Conservation (phyloP, 2,797 vertebrate genomes). For the Sebastes iracundus region DNA sequence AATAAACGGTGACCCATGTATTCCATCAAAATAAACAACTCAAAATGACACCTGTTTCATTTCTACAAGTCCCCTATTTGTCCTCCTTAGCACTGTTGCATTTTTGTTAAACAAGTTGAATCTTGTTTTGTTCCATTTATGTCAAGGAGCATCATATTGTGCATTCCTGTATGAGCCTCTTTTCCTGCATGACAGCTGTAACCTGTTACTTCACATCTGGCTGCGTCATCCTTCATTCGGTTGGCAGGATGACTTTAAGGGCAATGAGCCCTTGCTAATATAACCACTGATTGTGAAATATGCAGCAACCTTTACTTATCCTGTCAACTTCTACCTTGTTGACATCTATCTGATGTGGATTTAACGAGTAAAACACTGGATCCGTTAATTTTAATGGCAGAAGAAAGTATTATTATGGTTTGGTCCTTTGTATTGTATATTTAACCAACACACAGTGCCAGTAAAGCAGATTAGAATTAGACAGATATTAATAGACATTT, state of each 20-base stretch:
- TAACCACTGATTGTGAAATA: neutral
- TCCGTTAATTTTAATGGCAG: neutral
- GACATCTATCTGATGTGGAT: neutral
- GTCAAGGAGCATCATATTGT: neutral
- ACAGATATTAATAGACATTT: neutral
- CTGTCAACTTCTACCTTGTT: neutral
- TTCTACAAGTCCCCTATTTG: neutral
- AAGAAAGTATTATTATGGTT: neutral
- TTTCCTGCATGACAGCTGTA: conserved; percentile 13
- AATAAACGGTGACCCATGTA: neutral
- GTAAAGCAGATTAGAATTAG: neutral
- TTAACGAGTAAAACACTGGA: neutral
- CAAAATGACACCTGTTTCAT: neutral
- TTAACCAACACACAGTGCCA: neutral
- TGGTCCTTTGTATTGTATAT: neutral
- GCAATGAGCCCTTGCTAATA: neutral
- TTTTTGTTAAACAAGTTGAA: conserved; percentile 7
- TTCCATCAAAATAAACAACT: neutral
- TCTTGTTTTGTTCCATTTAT: neutral
- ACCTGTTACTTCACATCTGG: neutral
- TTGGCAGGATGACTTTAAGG: neutral
- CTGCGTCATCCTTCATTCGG: neutral
- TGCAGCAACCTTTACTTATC: neutral
- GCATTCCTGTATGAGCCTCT: neutral
- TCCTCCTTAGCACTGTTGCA: neutral